Conservation (phyloP, 2,888 invertebrate species). For the Xanthorhoe designata region DNA sequence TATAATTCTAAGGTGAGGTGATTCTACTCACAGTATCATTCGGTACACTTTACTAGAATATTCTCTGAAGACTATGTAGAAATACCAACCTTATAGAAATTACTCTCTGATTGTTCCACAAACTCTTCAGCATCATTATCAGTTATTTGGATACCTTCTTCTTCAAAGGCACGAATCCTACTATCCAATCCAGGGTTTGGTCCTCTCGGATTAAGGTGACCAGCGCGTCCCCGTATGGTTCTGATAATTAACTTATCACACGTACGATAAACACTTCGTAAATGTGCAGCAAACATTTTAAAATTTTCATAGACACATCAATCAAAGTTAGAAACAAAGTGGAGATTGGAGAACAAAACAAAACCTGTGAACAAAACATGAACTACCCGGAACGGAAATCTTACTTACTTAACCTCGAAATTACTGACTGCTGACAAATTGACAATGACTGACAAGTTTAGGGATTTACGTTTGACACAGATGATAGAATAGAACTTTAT, state of each 20-base stretch:
- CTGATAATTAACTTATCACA: constrained; percentile 67
- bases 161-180: constrained; percentile 62
- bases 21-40: neutral
- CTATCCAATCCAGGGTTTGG: constrained; percentile 72
- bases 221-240: constrained; percentile 62
- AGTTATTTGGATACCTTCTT: constrained; percentile 61
- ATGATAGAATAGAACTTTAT: no score
- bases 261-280: constrained; percentile 59
- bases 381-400: no score
- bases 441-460: no score
- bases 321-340: no score
- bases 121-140: constrained; percentile 71
- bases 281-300: constrained; percentile 63
- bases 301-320: neutral
- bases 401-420: no score
- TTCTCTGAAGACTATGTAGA: no score
- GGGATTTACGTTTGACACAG: no score
- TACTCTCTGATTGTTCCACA: constrained; percentile 72
- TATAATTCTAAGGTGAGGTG: neutral
- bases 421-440: no score
- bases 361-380: no score
- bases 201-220: constrained; percentile 47
- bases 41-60: neutral
- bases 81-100: constrained; percentile 68
- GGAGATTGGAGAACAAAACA: no score